Base-by-base conservation (phyloP, 2,113 vertebrate species). In the Rhynchomys soricoides region DNA sequence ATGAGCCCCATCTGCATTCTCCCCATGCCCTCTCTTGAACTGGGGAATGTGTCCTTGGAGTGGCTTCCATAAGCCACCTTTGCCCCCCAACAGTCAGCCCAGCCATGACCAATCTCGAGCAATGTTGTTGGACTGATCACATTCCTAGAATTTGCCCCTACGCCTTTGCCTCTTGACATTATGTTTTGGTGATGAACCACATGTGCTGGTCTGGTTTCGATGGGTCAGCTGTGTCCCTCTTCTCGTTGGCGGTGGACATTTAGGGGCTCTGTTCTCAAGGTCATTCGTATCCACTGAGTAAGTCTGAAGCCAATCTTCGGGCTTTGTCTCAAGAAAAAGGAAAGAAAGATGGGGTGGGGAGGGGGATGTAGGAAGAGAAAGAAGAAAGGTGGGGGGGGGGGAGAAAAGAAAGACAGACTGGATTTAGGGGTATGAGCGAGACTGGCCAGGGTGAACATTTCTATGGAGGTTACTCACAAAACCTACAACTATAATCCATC, bases 141-240 rank as follows among this genome's bases (percentile, higher is more conserved):
- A 0, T 10, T 17, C 59, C n/a, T 55, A 5, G 21, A 17, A 26
- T 77, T n/a, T 11, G n/a, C 10, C 21, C 17, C 21, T 5, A 37
- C 17, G 9, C 31, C 62, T 22, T 1, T 22, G n/a, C 0, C 12
- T 48, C 26, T 31, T 45, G 0, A 24, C 19, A 0, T 62, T 8
- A 2, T 1, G 0, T 8, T 9, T 26, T 52, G 17, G n/a, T n/a
- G 12, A 16, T 34, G 8, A 15, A 43, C 21, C 29, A 34, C 62
- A 4, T 34, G 1, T 1, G 4, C 1, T 22, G 40, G 6, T 3
- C 40, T 31, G 16, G 29, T 31, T 64, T 1, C 1, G 15, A 15
- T 7, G 1, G 64, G 70, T 16, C 13, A 0, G 26, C 40, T n/a
- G n/a, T 6, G 2, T 10, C 31, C 12, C 1, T 31, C 43, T 24